These are phyloP conservation scores for Maccullochella peelii DNA, from an alignment of 2,113 vertebrate genomes.

Conservation along the genomic window DNA sequence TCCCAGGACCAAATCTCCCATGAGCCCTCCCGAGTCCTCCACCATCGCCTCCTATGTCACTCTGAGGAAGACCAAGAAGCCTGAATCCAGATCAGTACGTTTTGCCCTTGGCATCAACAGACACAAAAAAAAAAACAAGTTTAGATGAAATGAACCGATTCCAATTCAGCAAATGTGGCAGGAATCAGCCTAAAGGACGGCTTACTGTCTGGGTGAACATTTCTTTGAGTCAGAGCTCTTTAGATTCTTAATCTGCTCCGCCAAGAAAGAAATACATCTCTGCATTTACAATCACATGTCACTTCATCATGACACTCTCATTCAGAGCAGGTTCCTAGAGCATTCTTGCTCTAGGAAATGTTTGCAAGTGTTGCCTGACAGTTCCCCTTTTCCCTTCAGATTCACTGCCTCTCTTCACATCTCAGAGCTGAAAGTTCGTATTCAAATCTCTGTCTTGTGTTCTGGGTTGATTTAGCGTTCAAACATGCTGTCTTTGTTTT, in stretches of 20 bases:
- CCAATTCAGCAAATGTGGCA: neutral
- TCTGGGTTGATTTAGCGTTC: neutral
- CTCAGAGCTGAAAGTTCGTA: neutral
- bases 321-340: neutral
- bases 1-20: constrained; percentile 94
- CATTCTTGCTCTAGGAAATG: neutral
- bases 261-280: neutral
- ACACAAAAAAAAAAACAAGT: neutral
- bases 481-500: neutral
- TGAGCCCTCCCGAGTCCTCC: constrained; percentile 87
- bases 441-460: neutral
- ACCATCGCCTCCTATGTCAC: constrained; percentile 97
- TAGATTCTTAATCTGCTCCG: neutral
- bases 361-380: neutral
- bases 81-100: constrained; percentile 89
- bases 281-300: neutral
- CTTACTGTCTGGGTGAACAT: neutral
- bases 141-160: neutral
- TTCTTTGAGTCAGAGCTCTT: neutral
- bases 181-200: constrained; percentile 6
- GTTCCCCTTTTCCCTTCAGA: neutral
- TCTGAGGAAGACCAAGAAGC: constrained; percentile 92
- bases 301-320: neutral
- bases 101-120: neutral
- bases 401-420: constrained; percentile 1